Evolutionary conservation across 2,888 invertebrate genomes (phyloP), one percentile per base, ranked within the genome.

Genomic region (Rhagonycha lutea): DNA sequence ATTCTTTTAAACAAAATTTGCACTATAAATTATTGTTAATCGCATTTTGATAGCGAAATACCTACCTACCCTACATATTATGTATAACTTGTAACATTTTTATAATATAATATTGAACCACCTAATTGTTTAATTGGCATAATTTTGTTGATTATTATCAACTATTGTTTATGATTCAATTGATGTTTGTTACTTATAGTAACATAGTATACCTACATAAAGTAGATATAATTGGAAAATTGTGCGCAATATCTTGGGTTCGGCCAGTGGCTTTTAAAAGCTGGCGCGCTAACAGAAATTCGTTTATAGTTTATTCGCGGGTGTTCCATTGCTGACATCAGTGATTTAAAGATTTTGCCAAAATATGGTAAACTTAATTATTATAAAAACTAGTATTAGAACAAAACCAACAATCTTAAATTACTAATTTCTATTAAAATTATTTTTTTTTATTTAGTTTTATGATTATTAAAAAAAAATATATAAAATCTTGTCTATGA

Each of bases 291-390:
- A 65, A 29, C 60, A 29, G 12, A 32, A 47, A 47, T 12, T n/a
- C 2, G 47, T 47, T 47, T 47, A n/a, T 75, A 72, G 63, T 76
- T 78, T 80, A 81, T 81, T 85, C 83, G 84, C 84, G 82, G 84
- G 84, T 86, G 86, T 83, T 82, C 79, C 85, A 85, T 86, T 80
- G 81, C 85, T 82, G 84, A 83, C 85, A 85, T 84, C 83, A 80
- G 77, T 77, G 74, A 74, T 77, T 71, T 28, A 9, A 24, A 18
- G 5, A 4, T 65, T 65, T 65, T 65, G 7, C 3, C 9, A n/a
- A 65, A 65, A 18, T 24, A 65, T 65, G 47, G 47, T 47, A 47
- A 47, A 47, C 7, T n/a, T 7, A 47, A 47, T 47, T 47, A 47
- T 47, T 47, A n/a, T n/a, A 47, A 47, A 8, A n/a, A 47, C n/a